A percentile compares a stretch with the other conserved stretches of the same genome.
Conservation (phyloP, 1,140 invertebrate species). For the Calosoma granatense region DNA sequence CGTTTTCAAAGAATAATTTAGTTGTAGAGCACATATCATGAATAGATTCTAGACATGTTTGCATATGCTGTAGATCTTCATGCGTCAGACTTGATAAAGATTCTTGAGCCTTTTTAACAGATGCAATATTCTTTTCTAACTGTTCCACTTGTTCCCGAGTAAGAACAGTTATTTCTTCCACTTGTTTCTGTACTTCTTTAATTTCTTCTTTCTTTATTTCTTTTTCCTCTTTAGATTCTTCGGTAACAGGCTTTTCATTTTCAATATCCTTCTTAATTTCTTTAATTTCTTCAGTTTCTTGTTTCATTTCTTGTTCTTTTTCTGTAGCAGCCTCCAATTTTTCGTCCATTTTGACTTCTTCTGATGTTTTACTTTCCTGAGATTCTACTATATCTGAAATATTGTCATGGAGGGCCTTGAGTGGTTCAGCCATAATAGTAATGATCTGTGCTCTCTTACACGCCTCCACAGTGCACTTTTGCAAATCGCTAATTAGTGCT, state of each 20-base stretch:
- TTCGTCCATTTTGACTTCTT: slow-evolving; percentile 11
- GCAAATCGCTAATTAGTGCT: not conserved
- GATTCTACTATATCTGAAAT: not conserved
- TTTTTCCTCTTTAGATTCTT: slow-evolving; percentile 10
- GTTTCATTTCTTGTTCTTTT: slow-evolving; percentile 1
- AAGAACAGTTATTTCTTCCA: slow-evolving; percentile 1
- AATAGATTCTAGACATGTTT: not conserved
- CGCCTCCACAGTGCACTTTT: not conserved
- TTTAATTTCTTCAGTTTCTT: too few species aligned
- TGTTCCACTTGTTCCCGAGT: not conserved
- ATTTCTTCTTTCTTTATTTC: slow-evolving; percentile 13
- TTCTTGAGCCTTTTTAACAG: too few species aligned
- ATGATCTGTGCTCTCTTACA: not conserved
- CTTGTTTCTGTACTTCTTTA: slow-evolving; percentile 14
- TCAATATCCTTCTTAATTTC: slow-evolving; percentile 8
- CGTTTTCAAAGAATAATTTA: not conserved
- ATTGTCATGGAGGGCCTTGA: slow-evolving; percentile 3
- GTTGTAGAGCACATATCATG: not conserved
- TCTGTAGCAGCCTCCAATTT: slow-evolving; percentile 11
- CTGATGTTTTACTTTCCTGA: slow-evolving; percentile 13
- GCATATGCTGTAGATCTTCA: too few species aligned
- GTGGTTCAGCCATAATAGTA: slow-evolving; percentile 1
- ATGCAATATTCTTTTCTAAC: too few species aligned
- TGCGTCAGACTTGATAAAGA: too few species aligned
- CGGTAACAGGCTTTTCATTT: not conserved